Evolutionary conservation across 2,797 vertebrate genomes (phyloP), one percentile per base, ranked within the genome.

Genomic region (Euthynnus affinis): DNA sequence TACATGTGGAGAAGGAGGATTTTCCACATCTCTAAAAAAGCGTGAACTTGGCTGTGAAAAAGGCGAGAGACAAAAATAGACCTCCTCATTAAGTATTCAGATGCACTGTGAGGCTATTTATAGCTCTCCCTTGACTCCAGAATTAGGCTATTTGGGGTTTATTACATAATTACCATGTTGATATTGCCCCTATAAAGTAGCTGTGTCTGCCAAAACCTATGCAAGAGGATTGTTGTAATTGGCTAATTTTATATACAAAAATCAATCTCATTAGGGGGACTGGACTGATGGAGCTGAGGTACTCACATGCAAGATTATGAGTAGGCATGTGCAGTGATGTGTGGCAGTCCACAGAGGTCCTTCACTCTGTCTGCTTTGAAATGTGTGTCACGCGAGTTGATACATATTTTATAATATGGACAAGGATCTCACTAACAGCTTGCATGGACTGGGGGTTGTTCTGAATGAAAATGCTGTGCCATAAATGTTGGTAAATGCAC

Each of bases 11-110:
- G 13, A 59, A 37, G 40, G 42, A 73, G 62, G 74, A 76, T 88
- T 91, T 80, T 83, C 78, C 83, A 77, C 77, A 62, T 86, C 46
- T 82, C 66, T 71, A 81, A 78, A 84, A 56, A 71, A 71, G 64
- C 22, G 42, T 78, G 68, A 88, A 79, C 78, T 85, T 85, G 78
- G 80, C 70, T 20, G 81, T 55, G 76, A 81, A 82, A 85, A 81
- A 78, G 56, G 55, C 5, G 8, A 14, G 60, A 32, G 81, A 81
- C 82, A 76, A 78, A 91, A 93, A 94, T 93, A 94, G 87, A 86
- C 29, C 59, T 10, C 42, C 75, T 88, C 84, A 88, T 94, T 29
- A 92, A 92, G 82, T 88, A 92, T 93, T 92, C 88, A 93, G 74
- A 87, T 66, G 82, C 71, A 87, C 77, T 86, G 42, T 81, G 53